phyloP scores from a whole-genome alignment of 2,888 invertebrate species.

The Dryobota labecula region DNA sequence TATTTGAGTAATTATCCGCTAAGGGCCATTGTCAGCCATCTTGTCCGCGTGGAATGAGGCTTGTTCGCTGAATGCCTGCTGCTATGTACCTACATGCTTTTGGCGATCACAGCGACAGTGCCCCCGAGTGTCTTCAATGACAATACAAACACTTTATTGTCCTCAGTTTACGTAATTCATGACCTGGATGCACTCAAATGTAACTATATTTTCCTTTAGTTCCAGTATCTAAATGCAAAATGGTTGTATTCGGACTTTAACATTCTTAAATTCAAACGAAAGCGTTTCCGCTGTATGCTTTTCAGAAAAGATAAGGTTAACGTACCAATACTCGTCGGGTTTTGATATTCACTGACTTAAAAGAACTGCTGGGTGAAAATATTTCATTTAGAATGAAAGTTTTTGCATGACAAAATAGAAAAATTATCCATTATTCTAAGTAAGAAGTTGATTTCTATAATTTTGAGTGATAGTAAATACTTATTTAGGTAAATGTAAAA shows the following conservation, averaged over 20 bases:
- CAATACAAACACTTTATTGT: constrained; percentile 79
- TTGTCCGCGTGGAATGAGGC: constrained; percentile 88
- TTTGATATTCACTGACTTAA: no score
- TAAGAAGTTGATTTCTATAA: no score
- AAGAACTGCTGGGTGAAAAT: no score
- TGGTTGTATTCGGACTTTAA: constrained; percentile 27
- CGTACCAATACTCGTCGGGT: no score
- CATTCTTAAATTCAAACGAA: constrained; percentile 31
- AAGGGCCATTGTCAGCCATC: constrained; percentile 90
- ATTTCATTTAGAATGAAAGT: no score
- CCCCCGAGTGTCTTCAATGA: constrained; percentile 80
- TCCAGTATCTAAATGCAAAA: constrained; percentile 43
- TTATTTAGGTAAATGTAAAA: no score
- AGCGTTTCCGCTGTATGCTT: constrained; percentile 23
- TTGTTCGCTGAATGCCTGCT: constrained; percentile 85
- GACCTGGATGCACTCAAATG: constrained; percentile 60
- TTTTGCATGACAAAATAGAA: no score
- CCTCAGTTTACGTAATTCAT: constrained; percentile 71
- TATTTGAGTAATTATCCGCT: constrained; percentile 90
- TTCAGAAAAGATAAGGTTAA: constrained; percentile 43
- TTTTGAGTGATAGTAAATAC: no score
- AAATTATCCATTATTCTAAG: no score
- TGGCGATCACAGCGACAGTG: constrained; percentile 80
- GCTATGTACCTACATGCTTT: constrained; percentile 83
- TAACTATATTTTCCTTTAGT: constrained; percentile 43